These are phyloP conservation scores for Oenanthe melanoleuca DNA, from an alignment of 2,113 vertebrate genomes.

Conservation along the genomic window DNA sequence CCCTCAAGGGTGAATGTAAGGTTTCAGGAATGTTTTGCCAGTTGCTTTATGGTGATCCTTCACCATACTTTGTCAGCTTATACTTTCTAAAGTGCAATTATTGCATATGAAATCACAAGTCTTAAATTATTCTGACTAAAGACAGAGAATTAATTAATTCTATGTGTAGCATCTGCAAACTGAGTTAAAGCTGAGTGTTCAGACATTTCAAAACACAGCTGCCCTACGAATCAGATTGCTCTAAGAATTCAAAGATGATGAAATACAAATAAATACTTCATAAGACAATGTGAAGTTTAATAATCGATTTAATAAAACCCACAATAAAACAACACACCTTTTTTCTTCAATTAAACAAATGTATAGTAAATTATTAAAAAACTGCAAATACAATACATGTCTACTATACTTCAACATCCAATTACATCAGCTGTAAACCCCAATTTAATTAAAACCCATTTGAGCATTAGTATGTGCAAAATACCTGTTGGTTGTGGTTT, in stretches of 20 bases:
- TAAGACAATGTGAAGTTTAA: constrained; percentile 57
- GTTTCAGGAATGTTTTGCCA: not conserved
- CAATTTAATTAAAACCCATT: constrained; percentile 69
- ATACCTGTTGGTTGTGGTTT: constrained; percentile 44
- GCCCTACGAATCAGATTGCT: not conserved
- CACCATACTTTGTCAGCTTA: not conserved
- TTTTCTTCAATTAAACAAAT: constrained; percentile 76
- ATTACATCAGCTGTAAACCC: constrained; percentile 67
- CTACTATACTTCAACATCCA: constrained; percentile 69
- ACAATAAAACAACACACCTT: constrained; percentile 69
- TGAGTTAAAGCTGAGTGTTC: not conserved
- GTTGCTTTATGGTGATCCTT: not conserved
- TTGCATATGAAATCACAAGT: not conserved
- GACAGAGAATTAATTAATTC: not conserved
- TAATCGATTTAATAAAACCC: constrained; percentile 75
- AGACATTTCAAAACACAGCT: not conserved
- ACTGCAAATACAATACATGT: constrained; percentile 72
- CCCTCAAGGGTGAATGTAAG: not conserved
- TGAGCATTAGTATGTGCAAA: constrained; percentile 73
- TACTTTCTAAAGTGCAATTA: not conserved
- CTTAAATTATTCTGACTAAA: not conserved
- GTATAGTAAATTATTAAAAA: constrained; percentile 76
- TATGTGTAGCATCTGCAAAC: not conserved
- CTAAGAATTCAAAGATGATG: not conserved
- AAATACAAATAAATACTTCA: constrained; percentile 5